Evolutionary conservation across 2,888 invertebrate genomes (phyloP).

Genomic region (Herminia tarsipennalis): DNA sequence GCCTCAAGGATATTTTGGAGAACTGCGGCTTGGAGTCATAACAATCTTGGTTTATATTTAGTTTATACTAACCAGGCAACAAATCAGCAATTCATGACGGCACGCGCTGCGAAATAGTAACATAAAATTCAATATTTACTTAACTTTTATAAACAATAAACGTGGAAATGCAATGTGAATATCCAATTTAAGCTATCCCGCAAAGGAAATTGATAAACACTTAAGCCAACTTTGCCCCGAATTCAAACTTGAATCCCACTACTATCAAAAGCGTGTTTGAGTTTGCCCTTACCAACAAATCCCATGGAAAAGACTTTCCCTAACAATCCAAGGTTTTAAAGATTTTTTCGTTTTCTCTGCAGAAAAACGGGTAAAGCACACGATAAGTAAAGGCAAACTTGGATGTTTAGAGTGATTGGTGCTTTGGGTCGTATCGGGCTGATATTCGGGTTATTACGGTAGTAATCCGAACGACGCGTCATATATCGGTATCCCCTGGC

Average conservation of each 20-base stretch:
- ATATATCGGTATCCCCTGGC: constrained; percentile 6
- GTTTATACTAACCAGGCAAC: constrained; percentile 8
- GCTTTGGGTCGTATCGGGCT: constrained; percentile 9
- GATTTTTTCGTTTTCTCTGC: too few species aligned
- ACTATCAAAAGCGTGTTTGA: neutral
- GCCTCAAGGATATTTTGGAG: constrained; percentile 14
- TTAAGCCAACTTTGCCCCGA: neutral
- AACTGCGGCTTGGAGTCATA: constrained; percentile 8
- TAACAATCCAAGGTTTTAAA: neutral
- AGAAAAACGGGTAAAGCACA: too few species aligned
- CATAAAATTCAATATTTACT: constrained; percentile 6
- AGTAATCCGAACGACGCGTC: constrained; percentile 21
- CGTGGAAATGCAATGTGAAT: neutral
- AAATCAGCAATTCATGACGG: constrained; percentile 21
- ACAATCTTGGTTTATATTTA: constrained; percentile 20
- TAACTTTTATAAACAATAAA: neutral
- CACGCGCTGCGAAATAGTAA: too few species aligned
- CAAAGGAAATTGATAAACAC: constrained; percentile 1
- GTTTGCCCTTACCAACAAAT: too few species aligned
- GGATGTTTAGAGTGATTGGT: constrained; percentile 35
- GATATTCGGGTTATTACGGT: constrained; percentile 31
- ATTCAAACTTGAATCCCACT: neutral
- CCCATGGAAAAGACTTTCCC: too few species aligned
- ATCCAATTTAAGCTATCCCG: neutral
- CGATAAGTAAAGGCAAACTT: constrained; percentile 21